Base-by-base conservation (phyloP, 2,888 invertebrate species). In the Ceramica pisi region DNA sequence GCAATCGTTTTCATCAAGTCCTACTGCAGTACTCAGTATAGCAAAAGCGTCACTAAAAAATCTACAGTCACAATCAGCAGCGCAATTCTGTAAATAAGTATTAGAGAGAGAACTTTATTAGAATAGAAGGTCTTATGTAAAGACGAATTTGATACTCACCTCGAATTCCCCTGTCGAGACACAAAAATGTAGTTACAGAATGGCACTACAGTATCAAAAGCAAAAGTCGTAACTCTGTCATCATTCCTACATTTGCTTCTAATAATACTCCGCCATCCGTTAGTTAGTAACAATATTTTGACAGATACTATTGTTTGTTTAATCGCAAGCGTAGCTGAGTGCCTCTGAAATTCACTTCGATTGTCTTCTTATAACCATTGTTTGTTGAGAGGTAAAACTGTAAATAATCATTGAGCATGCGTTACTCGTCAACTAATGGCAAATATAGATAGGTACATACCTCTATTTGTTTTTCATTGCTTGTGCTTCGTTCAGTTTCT, bases 201-300 rank as follows among this genome's bases (percentile, higher is more conserved):
- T n/a, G n/a, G n/a, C n/a, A n/a, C n/a, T n/a, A n/a, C n/a, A n/a
- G n/a, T n/a, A n/a, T n/a, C 50, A 66, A 51, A 9, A 56, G n/a
- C 23, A 51, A 35, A 57, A 65, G n/a, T n/a, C 31, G 66, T 76
- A 80, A 83, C 6, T 21, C 76, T 83, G 75, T 84, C 86, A 78
- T 76, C 84, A 63, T 35, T 48, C 38, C 21, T 51, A 68, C 48
- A 68, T 72, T 71, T 57, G 53, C 55, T 59, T 64, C 60, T 53
- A 66, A 84, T 70, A 78, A 73, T 71, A 66, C 59, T 26, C 38
- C 60, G 16, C 67, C 62, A 57, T 85, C 60, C 61, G 72, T 67
- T 59, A 41, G 46, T 55, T 64, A 74, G 62, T 71, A 75, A 78
- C 73, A 84, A 74, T 86, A 76, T 86, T 84, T 78, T 78, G 84